Conservation (phyloP, 1,140 invertebrate species). For the Drosophila elegans region DNA sequence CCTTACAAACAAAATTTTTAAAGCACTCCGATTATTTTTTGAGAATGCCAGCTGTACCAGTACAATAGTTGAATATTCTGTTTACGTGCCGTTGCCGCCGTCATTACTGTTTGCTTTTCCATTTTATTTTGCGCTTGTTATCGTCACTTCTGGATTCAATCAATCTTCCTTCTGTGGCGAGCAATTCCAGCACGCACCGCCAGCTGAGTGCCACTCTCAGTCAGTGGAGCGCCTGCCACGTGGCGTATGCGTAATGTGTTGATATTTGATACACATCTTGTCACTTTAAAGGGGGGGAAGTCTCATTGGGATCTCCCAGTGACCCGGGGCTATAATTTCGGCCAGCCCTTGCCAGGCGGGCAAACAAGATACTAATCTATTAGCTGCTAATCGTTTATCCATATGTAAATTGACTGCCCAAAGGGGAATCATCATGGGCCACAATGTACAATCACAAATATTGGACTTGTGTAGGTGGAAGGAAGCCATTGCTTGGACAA, state of each 20-base stretch:
- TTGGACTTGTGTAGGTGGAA: constrained; percentile 52
- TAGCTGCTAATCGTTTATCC: constrained; percentile 75
- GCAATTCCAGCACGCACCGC: constrained; percentile 54
- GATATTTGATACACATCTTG: constrained; percentile 58
- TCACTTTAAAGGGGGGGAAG: constrained; percentile 35
- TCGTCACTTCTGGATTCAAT: constrained; percentile 81
- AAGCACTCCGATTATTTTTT: no score
- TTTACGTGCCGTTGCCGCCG: constrained; percentile 47
- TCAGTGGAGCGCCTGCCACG: constrained; percentile 8
- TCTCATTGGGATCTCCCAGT: not conserved
- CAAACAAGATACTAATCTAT: constrained; percentile 77
- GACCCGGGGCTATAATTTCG: constrained; percentile 27
- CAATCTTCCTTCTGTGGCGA: constrained; percentile 70
- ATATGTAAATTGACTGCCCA: constrained; percentile 73
- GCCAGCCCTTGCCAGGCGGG: constrained; percentile 1
- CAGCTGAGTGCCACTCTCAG: constrained; percentile 60
- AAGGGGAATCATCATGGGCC: constrained; percentile 46
- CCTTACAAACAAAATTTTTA: no score
- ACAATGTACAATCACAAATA: constrained; percentile 60
- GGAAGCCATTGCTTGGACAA: constrained; percentile 22
- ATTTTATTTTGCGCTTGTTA: constrained; percentile 76
- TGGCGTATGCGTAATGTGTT: constrained; percentile 56
- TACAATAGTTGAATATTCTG: constrained; percentile 64
- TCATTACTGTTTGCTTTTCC: constrained; percentile 70
- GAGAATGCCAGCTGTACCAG: constrained; percentile 11